Evolutionary conservation across 2,113 vertebrate species (phyloP), one percentile per base, ranked within the genome.

Genomic region (Epinephelus fuscoguttatus): DNA sequence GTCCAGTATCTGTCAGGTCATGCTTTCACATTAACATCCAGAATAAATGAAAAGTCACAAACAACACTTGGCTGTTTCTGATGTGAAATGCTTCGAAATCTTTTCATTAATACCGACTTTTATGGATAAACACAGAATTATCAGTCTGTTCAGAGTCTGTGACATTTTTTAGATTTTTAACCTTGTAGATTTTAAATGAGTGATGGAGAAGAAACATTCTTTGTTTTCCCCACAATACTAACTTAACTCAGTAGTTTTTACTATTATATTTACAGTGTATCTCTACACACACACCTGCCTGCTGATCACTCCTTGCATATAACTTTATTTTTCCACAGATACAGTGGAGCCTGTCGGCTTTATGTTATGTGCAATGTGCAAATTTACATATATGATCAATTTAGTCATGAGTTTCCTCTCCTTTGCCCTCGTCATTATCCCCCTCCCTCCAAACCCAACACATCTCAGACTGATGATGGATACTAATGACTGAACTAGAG

Each of bases 401-500:
- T 61, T 71, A 56, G 42, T 68, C 19, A 61, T 81, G 61, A 49
- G 1, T 63, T 57, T 75, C 37, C 19, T 68, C 74, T 40, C 50
- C 75, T 40, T 75, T 33, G 19, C 75, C 14, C 55, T 50, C 62
- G 64, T 72, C 70, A 64, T 73, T 67, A 84, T 30, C 52, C 14
- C 15, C 30, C 27, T 52, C 50, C 45, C 50, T 82, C 21, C 50
- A 50, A 74, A 59, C 30, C 21, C 83, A 73, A 63, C 40, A 49
- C 71, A 74, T 79, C 56, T 60, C 69, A 37, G 18, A 45, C 66
- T 72, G 59, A 75, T 87, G 80, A 81, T 81, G 45, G 78, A 84
- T 81, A 75, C 25, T 84, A 86, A 89, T 82, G 84, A 85, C 49
- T 45, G 52, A 45, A 53, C 70, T 25, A 17, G 76, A 74, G 49